These are phyloP conservation scores for Amorpha juglandis DNA, from an alignment of 2,888 invertebrate species.

Conservation along the genomic window DNA sequence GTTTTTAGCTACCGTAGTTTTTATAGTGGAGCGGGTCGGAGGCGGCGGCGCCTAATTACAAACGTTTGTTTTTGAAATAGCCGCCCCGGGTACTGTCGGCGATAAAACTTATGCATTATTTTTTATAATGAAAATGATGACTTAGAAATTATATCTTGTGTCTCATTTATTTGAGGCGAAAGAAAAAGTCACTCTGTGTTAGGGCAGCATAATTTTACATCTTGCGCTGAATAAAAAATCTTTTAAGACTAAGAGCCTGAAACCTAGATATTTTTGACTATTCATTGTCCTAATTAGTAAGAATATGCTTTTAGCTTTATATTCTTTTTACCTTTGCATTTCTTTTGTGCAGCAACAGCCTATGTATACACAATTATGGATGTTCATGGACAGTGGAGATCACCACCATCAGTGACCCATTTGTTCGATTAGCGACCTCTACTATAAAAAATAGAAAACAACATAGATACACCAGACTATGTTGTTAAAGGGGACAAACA, in stretches of 20 bases:
- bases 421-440: too few relatives aligned
- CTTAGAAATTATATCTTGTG: constrained; percentile 27
- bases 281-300: not conserved
- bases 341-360: too few relatives aligned
- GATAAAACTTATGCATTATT: constrained; percentile 40
- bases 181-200: constrained; percentile 6
- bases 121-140: constrained; percentile 26
- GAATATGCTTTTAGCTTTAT: not conserved
- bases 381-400: too few relatives aligned
- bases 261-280: not conserved
- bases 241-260: not conserved
- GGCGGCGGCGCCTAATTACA: constrained; percentile 68
- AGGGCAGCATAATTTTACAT: not conserved
- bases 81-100: constrained; percentile 61
- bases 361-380: too few relatives aligned
- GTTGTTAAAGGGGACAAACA: too few relatives aligned
- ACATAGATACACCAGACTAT: too few relatives aligned
- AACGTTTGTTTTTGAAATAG: constrained; percentile 80
- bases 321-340: not conserved
- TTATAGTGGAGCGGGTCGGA: constrained; percentile 49
- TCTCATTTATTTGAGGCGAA: constrained; percentile 9
- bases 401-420: too few relatives aligned
- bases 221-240: not conserved
- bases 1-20: constrained; percentile 68
- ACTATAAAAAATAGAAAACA: too few relatives aligned